Evolutionary conservation across 2,888 invertebrate species (phyloP), one percentile per base, ranked within the genome.

Genomic region (Brenthis daphne): DNA sequence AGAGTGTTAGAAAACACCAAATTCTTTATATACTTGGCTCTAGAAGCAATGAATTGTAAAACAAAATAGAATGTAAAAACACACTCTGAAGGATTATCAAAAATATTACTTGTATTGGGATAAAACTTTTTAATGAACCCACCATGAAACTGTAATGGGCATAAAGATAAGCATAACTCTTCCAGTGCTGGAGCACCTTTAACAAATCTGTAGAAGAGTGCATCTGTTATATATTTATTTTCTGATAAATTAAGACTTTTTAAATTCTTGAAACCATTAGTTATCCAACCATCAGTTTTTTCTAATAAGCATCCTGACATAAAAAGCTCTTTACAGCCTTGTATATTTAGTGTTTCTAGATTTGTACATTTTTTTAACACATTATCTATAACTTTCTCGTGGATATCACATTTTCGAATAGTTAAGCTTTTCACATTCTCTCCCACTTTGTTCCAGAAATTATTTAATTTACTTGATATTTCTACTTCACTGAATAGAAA

Each of bases 151-250:
- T 96, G 95, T 63, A 96, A 94, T 68, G 95, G 95, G 75, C 95
- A 95, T 11, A 94, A 94, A 43, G 95, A 94, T 71, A 96, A 86
- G 78, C 95, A 94, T 0, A 96, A 83, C 16, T 93, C 89, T 71
- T 94, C 92, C 20, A 96, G 80, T 67, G 92, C 88, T 56, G 94
- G 94, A 73, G 95, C 94, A 13, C 95, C 90, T 8, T 93, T 87
- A 2, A 94, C 90, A 78, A 96, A 92, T 77, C 96, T 93, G 77
- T 94, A 93, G 64, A 96, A 94, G 13, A 96, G 90, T n/a, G 95
- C 95, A 92, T 96, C 96, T 2, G 96, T 95, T 51, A 96, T 87
- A 82, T 96, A 96, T 73, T 96, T 94, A 80, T 96, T 95, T 53
- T 94, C 94, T 24, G 94, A 93, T 67, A 96, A 83, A 67, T 94